Conservation (phyloP, 2,888 invertebrate species). For the Tanytarsus gracilentus region DNA sequence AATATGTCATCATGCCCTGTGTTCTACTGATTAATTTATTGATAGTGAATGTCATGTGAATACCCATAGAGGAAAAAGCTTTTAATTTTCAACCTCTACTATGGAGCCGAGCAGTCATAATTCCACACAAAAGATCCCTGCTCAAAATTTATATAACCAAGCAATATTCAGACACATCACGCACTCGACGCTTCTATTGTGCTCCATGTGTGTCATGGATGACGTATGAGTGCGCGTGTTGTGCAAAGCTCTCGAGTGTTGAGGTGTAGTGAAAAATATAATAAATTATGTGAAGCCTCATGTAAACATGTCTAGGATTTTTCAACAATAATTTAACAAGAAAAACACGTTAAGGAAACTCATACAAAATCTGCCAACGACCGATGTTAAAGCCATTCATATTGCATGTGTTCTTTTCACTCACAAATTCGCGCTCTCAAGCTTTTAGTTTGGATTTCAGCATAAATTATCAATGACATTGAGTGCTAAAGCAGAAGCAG, state of each 20-base stretch:
- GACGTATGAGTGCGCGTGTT: no score
- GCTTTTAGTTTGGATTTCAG: no score
- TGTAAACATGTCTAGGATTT: constrained; percentile 8
- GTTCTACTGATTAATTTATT: not conserved
- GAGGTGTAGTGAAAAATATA: not conserved
- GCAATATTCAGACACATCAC: constrained; percentile 3
- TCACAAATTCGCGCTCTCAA: no score
- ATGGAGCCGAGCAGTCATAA: no score
- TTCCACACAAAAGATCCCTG: no score
- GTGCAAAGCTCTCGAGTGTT: not conserved
- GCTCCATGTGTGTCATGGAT: not conserved
- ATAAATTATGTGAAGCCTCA: constrained; percentile 12
- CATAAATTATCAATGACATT: constrained; percentile 7
- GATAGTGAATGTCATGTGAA: no score
- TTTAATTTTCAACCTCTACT: no score
- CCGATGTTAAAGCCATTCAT: no score
- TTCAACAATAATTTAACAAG: not conserved
- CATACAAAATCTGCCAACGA: not conserved
- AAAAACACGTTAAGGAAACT: not conserved
- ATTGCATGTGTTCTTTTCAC: not conserved
- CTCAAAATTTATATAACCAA: not conserved
- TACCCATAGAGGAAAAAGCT: no score
- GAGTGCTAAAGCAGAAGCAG: not conserved
- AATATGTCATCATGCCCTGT: not conserved
- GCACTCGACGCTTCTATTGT: not conserved